phyloP scores from a whole-genome alignment of 2,888 invertebrate species.

The Drosophila atripex region DNA sequence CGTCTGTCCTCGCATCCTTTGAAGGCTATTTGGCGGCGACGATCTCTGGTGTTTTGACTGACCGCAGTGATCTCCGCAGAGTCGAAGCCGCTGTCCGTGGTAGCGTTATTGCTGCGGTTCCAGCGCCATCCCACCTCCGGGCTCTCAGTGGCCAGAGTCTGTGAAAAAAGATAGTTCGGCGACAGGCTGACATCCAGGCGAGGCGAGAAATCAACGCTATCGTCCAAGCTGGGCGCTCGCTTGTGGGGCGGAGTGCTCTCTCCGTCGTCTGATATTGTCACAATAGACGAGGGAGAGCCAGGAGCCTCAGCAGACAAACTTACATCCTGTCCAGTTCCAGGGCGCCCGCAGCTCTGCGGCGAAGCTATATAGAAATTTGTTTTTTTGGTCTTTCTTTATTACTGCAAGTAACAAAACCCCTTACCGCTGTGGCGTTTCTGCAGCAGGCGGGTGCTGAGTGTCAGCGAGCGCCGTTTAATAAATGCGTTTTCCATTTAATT shows the following conservation, averaged over 20 bases:
- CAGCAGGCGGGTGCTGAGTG: conserved; percentile 71
- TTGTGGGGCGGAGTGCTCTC: conserved; percentile 79
- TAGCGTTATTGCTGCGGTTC: conserved; percentile 59
- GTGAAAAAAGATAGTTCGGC: conserved; percentile 76
- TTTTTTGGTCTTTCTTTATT: too few relatives aligned
- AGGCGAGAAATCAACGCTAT: conserved; percentile 77
- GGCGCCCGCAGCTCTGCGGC: conserved; percentile 60
- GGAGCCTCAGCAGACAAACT: conserved; percentile 16
- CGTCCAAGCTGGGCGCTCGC: conserved; percentile 67
- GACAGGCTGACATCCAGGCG: conserved; percentile 72
- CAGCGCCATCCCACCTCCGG: conserved; percentile 82
- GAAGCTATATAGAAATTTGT: conserved; percentile 60
- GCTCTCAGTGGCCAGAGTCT: conserved; percentile 78
- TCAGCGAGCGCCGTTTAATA: conserved; percentile 72
- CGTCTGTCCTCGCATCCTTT: conserved; percentile 59
- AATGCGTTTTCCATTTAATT: conserved; percentile 72
- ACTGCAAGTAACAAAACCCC: neutral
- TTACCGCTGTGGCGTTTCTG: conserved; percentile 75
- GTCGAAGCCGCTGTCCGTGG: conserved; percentile 73
- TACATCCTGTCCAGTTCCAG: conserved; percentile 50
- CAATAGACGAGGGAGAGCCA: conserved; percentile 37
- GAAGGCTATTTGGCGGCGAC: conserved; percentile 48
- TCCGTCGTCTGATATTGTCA: conserved; percentile 46
- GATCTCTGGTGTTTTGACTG: conserved; percentile 43
- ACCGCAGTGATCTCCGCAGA: conserved; percentile 59